Conservation (phyloP, 2,888 invertebrate genomes). For the Slavum lentiscoides region DNA sequence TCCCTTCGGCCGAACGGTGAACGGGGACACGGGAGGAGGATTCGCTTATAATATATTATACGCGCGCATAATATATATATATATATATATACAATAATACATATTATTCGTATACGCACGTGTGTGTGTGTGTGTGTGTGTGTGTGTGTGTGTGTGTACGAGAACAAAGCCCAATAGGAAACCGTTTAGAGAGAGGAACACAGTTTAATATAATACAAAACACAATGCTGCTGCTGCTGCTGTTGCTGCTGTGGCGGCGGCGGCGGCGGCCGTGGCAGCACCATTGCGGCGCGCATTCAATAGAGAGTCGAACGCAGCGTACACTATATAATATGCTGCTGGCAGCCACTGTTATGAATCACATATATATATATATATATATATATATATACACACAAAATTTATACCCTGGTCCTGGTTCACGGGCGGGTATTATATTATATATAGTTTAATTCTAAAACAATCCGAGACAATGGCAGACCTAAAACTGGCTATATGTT, state of each 20-base stretch:
- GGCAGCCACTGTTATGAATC: slow-evolving; percentile 54
- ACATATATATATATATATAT: not conserved
- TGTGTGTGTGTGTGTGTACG: not conserved
- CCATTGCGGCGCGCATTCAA: slow-evolving; percentile 26
- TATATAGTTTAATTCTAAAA: slow-evolving; percentile 49
- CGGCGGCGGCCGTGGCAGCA: not conserved
- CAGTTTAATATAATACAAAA: slow-evolving; percentile 52
- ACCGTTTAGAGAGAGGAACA: slow-evolving; percentile 47
- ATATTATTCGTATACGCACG: not conserved
- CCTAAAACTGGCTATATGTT: slow-evolving; percentile 53
- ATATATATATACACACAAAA: slow-evolving; percentile 32
- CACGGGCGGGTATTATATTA: slow-evolving; percentile 42
- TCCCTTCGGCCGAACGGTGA: not conserved
- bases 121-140: not conserved
- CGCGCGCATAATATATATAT: not conserved
- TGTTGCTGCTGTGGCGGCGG: not conserved
- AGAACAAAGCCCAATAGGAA: slow-evolving; percentile 53
- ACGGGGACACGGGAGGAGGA: not conserved
- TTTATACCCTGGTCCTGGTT: slow-evolving; percentile 49
- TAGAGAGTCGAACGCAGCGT: slow-evolving; percentile 24
- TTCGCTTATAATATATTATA: not conserved
- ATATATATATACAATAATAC: slow-evolving; percentile 6
- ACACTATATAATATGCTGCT: slow-evolving; percentile 51
- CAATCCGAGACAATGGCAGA: slow-evolving; percentile 53
- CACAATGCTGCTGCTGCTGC: slow-evolving; percentile 31